Evolutionary conservation across 2,113 vertebrate genomes (phyloP), one percentile per base, ranked within the genome.

Genomic region (Epinephelus lanceolatus): DNA sequence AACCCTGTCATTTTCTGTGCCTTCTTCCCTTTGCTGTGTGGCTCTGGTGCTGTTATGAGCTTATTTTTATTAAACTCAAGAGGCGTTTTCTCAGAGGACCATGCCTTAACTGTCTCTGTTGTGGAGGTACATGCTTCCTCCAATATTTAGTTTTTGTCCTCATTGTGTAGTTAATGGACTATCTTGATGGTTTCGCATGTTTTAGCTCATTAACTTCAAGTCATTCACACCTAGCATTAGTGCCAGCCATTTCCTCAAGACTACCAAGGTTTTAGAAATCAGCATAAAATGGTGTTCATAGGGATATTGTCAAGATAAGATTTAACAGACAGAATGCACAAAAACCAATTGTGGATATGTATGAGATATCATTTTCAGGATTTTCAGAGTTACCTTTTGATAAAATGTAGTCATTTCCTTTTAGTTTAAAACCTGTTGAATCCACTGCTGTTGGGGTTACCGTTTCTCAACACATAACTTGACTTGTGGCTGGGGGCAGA

Each of bases 1-100:
- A 61, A 12, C 52, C 56, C 70, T 60, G n/a, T 47, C 33, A 12
- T 63, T 23, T 57, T 70, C 53, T 81, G 19, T 67, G 71, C 59
- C 67, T 37, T 33, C 60, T 27, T 67, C 76, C 75, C 66, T 75
- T 51, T 83, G 72, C 37, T 69, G 47, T 69, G 47, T 13, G 70
- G 71, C 33, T 37, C 33, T 37, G 33, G 33, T 37, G 6, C 33
- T 37, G 33, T 37, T 79, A 63, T 80, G 67, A 59, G 30, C 23
- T 55, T 37, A 72, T 59, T 55, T 30, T 57, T 56, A 40, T 19
- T 25, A 23, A 47, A 52, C 42, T 74, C 25, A 49, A 62, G n/a
- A 12, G 21, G 13, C 14, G 13, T 5, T 21, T 71, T n/a, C 23
- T 47, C 42, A 47, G 42, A 33, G 10, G 23, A 61, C 6, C 6